Conservation (phyloP, 2,888 invertebrate genomes). For the Mimachlamys varia region DNA sequence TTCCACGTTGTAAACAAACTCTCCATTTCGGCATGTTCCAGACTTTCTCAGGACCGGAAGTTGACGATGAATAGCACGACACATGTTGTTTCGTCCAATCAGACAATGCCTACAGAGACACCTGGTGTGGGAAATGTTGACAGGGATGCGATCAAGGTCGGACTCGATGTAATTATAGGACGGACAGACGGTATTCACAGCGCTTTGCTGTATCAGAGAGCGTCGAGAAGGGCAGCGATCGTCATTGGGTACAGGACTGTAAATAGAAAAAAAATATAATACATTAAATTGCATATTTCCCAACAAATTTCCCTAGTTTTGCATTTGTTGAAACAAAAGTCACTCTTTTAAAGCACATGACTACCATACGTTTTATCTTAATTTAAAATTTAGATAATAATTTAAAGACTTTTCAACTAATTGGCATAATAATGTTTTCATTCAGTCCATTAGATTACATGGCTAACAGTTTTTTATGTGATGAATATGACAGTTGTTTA, state of each 20-base stretch:
- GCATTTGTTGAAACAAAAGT: too few relatives aligned
- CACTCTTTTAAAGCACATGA: too few relatives aligned
- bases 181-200: not conserved
- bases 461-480: too few relatives aligned
- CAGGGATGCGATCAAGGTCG: not conserved
- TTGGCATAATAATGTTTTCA: too few relatives aligned
- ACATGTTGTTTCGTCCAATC: not conserved
- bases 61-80: not conserved
- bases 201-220: not conserved
- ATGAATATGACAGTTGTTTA: too few relatives aligned
- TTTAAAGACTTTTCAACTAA: too few relatives aligned
- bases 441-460: too few relatives aligned
- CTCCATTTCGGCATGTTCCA: not conserved
- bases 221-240: not conserved
- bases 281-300: not conserved
- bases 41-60: not conserved
- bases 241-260: not conserved
- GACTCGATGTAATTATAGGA: not conserved
- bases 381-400: too few relatives aligned
- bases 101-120: constrained; percentile 8
- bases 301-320: not conserved
- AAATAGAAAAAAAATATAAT: not conserved
- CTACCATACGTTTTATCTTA: too few relatives aligned
- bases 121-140: constrained; percentile 2
- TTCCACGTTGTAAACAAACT: not conserved